These are phyloP conservation scores for Pipra filicauda DNA, from an alignment of 2,113 vertebrate genomes.

Conservation along the genomic window DNA sequence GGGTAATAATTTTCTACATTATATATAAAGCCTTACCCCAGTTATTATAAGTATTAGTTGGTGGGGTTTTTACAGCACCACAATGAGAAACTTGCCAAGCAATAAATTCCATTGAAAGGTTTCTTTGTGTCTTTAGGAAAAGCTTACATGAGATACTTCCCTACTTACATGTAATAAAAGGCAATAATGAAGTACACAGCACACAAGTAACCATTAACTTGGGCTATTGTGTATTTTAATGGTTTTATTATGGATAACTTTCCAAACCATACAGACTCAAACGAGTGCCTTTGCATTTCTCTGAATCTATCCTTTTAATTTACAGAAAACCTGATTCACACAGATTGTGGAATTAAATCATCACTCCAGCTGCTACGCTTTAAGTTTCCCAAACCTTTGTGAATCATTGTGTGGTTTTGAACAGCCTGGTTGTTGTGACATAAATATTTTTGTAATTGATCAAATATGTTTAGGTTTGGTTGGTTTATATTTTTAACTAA, in stretches of 20 bases:
- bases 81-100: constrained; percentile 45
- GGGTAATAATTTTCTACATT: constrained; percentile 48
- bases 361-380: constrained; percentile 55
- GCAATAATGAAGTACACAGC: constrained; percentile 47
- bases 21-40: constrained; percentile 28
- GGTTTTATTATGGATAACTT: constrained; percentile 22
- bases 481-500: constrained; percentile 40
- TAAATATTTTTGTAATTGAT: constrained; percentile 60
- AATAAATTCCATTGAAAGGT: constrained; percentile 54
- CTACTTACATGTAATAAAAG: constrained; percentile 45
- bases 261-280: not conserved
- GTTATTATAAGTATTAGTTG: constrained; percentile 35
- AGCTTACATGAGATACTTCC: constrained; percentile 53
- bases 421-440: constrained; percentile 54
- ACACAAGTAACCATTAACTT: constrained; percentile 33
- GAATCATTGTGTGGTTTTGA: constrained; percentile 68
- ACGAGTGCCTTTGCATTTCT: constrained; percentile 11
- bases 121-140: constrained; percentile 61
- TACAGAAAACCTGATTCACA: constrained; percentile 66
- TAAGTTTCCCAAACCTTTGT: constrained; percentile 62
- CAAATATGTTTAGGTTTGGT: constrained; percentile 49
- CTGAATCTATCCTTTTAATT: constrained; percentile 36
- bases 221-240: constrained; percentile 32
- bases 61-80: constrained; percentile 36
- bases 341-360: constrained; percentile 49